Base-by-base conservation (phyloP, 2,888 invertebrate species). In the Caenorhabditis parvicauda region DNA sequence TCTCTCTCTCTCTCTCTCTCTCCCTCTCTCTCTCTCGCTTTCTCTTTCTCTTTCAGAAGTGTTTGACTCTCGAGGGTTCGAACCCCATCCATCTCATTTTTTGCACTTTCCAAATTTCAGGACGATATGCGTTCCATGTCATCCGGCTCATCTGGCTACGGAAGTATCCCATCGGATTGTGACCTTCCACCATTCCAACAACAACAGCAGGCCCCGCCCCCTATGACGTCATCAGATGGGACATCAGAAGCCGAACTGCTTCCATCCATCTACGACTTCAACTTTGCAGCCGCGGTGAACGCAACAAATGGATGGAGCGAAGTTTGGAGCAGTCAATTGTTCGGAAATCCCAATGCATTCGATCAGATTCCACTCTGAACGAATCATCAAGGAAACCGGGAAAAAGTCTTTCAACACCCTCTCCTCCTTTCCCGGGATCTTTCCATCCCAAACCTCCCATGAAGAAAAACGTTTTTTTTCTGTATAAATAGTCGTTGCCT, bases 71-170 rank as follows among this genome's bases (percentile, higher is more conserved):
- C n/a, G n/a, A n/a, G n/a, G n/a, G n/a, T n/a, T n/a, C n/a, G n/a
- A n/a, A 14, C 38, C 14, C 38, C 38, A 38, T 5, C n/a, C 19
- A 21, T 24, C n/a, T 22, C 38, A 29, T 25, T 21, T 45, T 35
- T 45, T 42, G 17, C 2, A 17, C 25, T 25, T 27, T 19, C 21
- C 19, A 19, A 6, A 39, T 54, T 64, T 17, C 61, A 73, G 74
- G 74, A 74, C 45, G 74, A 74, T 45, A 67, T 74, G 65, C 62
- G 70, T n/a, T 70, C 70, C 9, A 59, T 70, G 17, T 72, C 72
- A 5, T 66, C 65, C 9, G 68, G 70, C 24, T 72, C 74, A 2
- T 74, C 74, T 0, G 72, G 72, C 17, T 67, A 72, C 51, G 66
- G 64, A 27, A 54, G 56, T 28, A 17, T 58, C n/a, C 53, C 58